Evolutionary conservation across 1,140 invertebrate genomes (phyloP), one percentile per base, ranked within the genome.

Genomic region (Matsumurasca onukii): DNA sequence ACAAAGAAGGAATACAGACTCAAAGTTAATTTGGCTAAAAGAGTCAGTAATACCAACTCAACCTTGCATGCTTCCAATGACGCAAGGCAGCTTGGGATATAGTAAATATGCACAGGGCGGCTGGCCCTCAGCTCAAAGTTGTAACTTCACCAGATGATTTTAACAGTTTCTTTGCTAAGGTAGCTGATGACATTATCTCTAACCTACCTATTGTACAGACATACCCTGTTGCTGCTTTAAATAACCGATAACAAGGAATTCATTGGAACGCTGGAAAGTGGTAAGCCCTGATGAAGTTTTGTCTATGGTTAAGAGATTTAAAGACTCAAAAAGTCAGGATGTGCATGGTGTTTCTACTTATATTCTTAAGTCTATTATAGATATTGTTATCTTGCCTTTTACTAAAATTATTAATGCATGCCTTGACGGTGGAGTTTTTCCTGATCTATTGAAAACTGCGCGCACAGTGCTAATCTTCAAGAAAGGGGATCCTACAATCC

Each of bases 51-150:
- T 51, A n/a, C 24, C 3, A 22, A 5, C 3, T 5, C 3, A 5
- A 51, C 24, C 3, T 3, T 9, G 24, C 5, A 5, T 22, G 3
- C 49, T 20, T 22, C 49, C 3, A 51, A 51, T 22, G 24, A 5
- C 71, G 62, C 29, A 64, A 39, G 3, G 62, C 62, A 12, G 62
- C 62, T 1, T 64, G 31, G 62, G 45, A 25, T 24, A 45, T 64
- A 25, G 27, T 64, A 39, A 64, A 64, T 39, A 15, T n/a, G 17
- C 3, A 25, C n/a, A 31, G 62, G 31, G n/a, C n/a, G 17, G 15
- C 62, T 3, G 3, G 29, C 3, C 22, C 30, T 5, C 20, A n/a
- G 20, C 31, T 20, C 20, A 17, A 25, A 2, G 31, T 34, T 31
- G 1, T n/a, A n/a, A 27, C 27, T 12, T 22, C 3, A 12, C 62